phyloP scores from a whole-genome alignment of 2,888 invertebrate species.

The Terebella lapidaria region DNA sequence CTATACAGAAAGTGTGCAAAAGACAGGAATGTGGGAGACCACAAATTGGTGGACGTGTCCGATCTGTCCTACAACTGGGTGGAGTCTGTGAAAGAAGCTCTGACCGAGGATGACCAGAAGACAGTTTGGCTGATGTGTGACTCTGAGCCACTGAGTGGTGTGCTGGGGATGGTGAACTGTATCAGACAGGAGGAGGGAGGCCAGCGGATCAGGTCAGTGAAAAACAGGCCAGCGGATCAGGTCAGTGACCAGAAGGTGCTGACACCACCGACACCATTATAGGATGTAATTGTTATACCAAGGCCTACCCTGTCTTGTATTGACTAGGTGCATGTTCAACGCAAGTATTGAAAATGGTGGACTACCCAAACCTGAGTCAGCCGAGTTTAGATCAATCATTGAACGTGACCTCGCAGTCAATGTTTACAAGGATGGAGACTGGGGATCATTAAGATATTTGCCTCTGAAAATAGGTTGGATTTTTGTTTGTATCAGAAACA shows the following conservation, averaged over 20 bases:
- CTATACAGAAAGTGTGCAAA: conserved; percentile 2
- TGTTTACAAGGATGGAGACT: conserved; percentile 71
- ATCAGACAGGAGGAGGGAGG: not conserved
- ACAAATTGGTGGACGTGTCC: not conserved
- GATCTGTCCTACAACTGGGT: not conserved
- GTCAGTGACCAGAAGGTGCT: too few relatives aligned
- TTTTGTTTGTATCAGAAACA: conserved; percentile 72
- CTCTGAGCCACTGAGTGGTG: conserved; percentile 41
- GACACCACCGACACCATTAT: too few relatives aligned
- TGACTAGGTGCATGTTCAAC: conserved; percentile 60
- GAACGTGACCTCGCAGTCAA: conserved; percentile 66
- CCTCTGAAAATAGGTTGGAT: not conserved
- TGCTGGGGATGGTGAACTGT: conserved; percentile 3
- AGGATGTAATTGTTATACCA: too few relatives aligned
- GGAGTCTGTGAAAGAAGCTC: conserved; percentile 1
- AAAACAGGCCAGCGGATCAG: not conserved
- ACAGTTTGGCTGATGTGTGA: conserved; percentile 66
- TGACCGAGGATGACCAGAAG: not conserved
- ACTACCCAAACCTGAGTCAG: conserved; percentile 35
- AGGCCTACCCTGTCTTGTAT: conserved; percentile 59
- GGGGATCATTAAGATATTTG: conserved; percentile 85
- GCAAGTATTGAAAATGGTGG: not conserved
- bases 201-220: not conserved
- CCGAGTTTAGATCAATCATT: conserved; percentile 59
- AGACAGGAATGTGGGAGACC: too few relatives aligned